Evolutionary conservation across 2,888 invertebrate genomes (phyloP).

Genomic region (Stenurella melanura): DNA sequence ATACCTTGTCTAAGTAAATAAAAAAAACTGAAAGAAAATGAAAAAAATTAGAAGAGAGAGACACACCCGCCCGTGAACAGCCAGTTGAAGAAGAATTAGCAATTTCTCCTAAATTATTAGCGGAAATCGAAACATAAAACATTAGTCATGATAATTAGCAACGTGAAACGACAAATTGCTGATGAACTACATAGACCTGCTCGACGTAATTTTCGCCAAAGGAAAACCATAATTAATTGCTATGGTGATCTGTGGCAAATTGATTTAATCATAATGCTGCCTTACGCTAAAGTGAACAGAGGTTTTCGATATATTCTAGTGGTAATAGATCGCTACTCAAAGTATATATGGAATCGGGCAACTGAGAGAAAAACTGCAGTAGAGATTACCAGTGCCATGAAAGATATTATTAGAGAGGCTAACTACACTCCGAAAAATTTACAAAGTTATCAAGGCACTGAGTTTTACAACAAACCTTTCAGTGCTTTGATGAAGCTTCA

Average conservation of each 20-base stretch:
- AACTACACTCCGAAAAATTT: not conserved
- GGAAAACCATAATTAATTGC: slow-evolving; percentile 26
- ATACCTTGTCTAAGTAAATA: no score
- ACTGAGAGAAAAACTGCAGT: not conserved
- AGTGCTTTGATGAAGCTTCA: not conserved
- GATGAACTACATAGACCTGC: slow-evolving; percentile 30
- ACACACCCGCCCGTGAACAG: no score
- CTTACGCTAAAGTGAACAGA: no score
- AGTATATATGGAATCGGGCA: slow-evolving; percentile 1
- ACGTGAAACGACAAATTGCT: slow-evolving; percentile 7
- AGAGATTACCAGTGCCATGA: not conserved
- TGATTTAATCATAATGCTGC: slow-evolving; percentile 1
- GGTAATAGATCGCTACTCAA: not conserved
- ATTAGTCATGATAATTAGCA: no score
- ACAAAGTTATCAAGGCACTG: not conserved
- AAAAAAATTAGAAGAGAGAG: no score
- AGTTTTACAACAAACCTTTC: slow-evolving; percentile 4
- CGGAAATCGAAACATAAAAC: no score
- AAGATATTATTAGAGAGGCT: not conserved
- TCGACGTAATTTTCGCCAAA: slow-evolving; percentile 28
- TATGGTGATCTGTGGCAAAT: slow-evolving; percentile 26
- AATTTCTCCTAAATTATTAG: no score
- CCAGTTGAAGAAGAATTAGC: no score
- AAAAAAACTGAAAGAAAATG: no score
- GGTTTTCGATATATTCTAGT: no score